These are phyloP conservation scores for Collichthys lucidus DNA, from an alignment of 2,113 vertebrate species.

Conservation along the genomic window DNA sequence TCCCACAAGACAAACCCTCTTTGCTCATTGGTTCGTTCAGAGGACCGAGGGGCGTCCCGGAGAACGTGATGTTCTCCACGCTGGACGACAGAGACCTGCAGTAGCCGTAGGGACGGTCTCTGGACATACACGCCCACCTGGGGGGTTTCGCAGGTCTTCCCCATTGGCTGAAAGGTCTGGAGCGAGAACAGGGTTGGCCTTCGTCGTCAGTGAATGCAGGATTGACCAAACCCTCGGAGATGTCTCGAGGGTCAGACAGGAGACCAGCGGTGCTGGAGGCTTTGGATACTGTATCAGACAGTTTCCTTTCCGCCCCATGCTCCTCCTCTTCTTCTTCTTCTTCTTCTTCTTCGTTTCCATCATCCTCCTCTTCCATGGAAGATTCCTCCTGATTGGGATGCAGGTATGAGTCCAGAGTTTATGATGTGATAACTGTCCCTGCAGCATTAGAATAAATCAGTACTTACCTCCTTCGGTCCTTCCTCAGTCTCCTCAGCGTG, in stretches of 20 bases:
- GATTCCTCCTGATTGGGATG: slow-evolving; percentile 69
- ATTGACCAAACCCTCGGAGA: slow-evolving; percentile 85
- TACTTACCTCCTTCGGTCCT: slow-evolving; percentile 45
- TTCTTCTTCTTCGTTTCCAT: slow-evolving; percentile 55
- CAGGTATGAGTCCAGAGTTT: slow-evolving; percentile 62
- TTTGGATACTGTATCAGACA: slow-evolving; percentile 34
- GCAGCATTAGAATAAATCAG: neutral
- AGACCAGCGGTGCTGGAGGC: slow-evolving; percentile 49
- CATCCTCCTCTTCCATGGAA: slow-evolving; percentile 72
- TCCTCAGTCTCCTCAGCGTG: slow-evolving; percentile 40
- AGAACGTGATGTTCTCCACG: slow-evolving; percentile 73
- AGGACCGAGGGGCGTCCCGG: slow-evolving; percentile 49
- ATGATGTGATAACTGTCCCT: slow-evolving; percentile 12
- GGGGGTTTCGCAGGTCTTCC: slow-evolving; percentile 58
- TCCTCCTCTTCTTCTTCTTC: slow-evolving; percentile 57
- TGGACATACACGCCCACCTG: slow-evolving; percentile 55
- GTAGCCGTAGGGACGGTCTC: slow-evolving; percentile 52
- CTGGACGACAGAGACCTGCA: slow-evolving; percentile 83
- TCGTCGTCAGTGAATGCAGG: slow-evolving; percentile 87
- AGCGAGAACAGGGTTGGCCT: slow-evolving; percentile 26
- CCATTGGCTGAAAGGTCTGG: slow-evolving; percentile 65
- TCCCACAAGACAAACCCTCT: slow-evolving; percentile 65
- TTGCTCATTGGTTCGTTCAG: slow-evolving; percentile 74
- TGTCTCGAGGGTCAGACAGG: slow-evolving; percentile 47
- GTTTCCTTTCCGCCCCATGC: slow-evolving; percentile 28